Evolutionary conservation across 2,797 vertebrate genomes (phyloP).

Genomic region (Lacerta agilis): DNA sequence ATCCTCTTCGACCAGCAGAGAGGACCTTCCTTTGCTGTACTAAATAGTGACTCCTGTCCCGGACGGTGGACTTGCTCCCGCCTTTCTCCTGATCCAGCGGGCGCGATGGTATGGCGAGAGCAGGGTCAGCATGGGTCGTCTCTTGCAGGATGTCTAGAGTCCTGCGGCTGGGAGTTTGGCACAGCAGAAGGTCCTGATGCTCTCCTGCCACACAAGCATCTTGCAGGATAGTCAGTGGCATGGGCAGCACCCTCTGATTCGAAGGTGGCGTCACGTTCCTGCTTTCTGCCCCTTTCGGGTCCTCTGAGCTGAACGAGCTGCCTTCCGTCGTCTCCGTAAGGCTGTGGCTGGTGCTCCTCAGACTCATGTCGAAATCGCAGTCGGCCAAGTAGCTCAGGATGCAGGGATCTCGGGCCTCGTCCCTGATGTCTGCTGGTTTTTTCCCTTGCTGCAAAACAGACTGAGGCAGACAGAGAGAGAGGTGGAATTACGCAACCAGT

Average conservation of each 20-base stretch:
- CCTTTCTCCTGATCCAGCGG: slow-evolving; percentile 14
- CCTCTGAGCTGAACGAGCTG: slow-evolving; percentile 75
- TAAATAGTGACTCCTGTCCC: not conserved
- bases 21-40: not conserved
- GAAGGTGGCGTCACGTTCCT: slow-evolving; percentile 60
- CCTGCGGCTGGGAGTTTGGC: slow-evolving; percentile 17
- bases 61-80: not conserved
- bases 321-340: slow-evolving; percentile 59
- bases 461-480: slow-evolving; percentile 57
- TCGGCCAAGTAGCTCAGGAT: slow-evolving; percentile 87
- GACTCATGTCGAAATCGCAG: slow-evolving; percentile 57
- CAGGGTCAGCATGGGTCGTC: not conserved
- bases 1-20: slow-evolving; percentile 9
- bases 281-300: slow-evolving; percentile 70
- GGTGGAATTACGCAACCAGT: too few species aligned
- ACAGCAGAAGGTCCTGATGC: slow-evolving; percentile 14
- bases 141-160: slow-evolving; percentile 74
- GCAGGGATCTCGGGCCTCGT: slow-evolving; percentile 81
- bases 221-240: slow-evolving; percentile 43
- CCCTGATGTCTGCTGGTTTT: slow-evolving; percentile 70
- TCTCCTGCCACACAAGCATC: slow-evolving; percentile 52
- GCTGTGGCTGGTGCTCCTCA: slow-evolving; percentile 49
- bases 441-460: slow-evolving; percentile 83
- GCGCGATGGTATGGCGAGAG: slow-evolving; percentile 29
- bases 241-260: slow-evolving; percentile 54